Conservation (phyloP, 2,113 vertebrate species). For the Anoplopoma fimbria region DNA sequence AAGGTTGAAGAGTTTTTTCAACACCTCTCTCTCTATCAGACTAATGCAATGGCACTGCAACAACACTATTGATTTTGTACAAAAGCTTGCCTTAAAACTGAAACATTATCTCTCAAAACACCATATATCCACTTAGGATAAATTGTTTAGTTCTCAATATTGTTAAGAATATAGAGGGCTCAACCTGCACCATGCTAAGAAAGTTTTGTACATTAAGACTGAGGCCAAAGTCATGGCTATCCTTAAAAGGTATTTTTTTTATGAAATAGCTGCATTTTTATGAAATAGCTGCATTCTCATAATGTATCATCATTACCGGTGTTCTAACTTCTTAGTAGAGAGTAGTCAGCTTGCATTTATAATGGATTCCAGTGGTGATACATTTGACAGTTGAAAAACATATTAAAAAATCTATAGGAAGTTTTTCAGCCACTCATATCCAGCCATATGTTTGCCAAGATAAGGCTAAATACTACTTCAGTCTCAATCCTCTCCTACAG, state of each 20-base stretch:
- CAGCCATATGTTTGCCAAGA: not conserved
- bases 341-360: not conserved
- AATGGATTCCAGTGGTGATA: not conserved
- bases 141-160: not conserved
- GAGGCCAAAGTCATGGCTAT: not conserved
- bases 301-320: not conserved
- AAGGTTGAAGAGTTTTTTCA: not conserved
- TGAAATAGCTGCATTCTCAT: too few species aligned
- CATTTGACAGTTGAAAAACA: not conserved
- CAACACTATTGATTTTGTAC: not conserved
- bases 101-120: not conserved
- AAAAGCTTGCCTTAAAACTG: not conserved
- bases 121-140: not conserved
- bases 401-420: not conserved
- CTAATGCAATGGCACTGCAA: not conserved
- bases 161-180: not conserved
- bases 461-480: not conserved
- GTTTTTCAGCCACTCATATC: not conserved
- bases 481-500: not conserved
- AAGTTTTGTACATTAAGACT: not conserved
- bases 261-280: too few species aligned
- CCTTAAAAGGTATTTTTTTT: not conserved
- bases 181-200: not conserved
- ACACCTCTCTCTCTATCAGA: not conserved
- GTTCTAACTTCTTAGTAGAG: not conserved